Evolutionary conservation across 2,797 vertebrate species (phyloP), one percentile per base, ranked within the genome.

Genomic region (Megaceryle alcyon): DNA sequence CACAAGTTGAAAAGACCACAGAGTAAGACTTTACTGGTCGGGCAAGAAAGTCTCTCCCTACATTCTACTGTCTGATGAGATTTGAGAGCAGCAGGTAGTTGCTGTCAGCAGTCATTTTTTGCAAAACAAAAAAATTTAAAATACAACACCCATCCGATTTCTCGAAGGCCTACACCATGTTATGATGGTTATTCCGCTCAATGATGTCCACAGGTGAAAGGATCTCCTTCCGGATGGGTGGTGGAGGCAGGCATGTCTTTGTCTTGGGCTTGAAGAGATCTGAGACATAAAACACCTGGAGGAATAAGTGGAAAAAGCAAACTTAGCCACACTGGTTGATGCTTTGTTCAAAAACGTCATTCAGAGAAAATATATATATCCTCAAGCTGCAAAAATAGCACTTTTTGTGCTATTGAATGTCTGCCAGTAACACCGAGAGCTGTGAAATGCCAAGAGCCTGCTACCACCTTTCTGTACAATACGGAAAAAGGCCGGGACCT

Each of bases 51-150:
- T 98, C 98, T 98, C 98, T 98, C 98, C 98, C 99, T 99, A 99
- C 99, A 99, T 99, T 99, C 99, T 99, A 99, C 99, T 99, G 99
- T 99, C 99, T 98, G 98, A 99, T 99, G 99, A 99, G 99, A 99
- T 98, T 96, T 98, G 97, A 98, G 98, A 99, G 98, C 98, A 98
- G 98, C 98, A 98, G 98, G 97, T 97, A 97, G 98, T 97, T 98
- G 98, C 98, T 98, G 98, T 99, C 98, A 98, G 98, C 98, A 90
- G 98, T 99, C 98, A 97, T 97, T 98, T 93, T 98, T 97, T 51
- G 72, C 53, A 90, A 96, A 90, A 92, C 90, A 89, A 90, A 88
- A 65, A 64, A 60, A 44, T 14, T 10, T n/a, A 96, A 92, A 94
- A 94, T 56, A 54, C 63, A 88, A 93, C 82, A 80, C 37, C 92